phyloP scores from a whole-genome alignment of 2,888 invertebrate genomes.

The Euproctis similis region DNA sequence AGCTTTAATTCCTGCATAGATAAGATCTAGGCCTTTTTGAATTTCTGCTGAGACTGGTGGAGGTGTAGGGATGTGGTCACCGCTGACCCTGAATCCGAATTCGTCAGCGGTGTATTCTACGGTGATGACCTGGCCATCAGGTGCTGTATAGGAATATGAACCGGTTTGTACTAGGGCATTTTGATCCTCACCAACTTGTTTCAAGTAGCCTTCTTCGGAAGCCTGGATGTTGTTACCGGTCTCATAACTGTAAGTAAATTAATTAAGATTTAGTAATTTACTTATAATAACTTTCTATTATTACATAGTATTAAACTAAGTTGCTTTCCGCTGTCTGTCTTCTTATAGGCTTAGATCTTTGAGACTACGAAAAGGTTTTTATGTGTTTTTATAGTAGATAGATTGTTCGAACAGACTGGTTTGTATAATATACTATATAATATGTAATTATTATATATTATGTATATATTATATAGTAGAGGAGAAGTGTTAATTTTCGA shows the following conservation, averaged over 20 bases:
- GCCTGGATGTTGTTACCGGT: constrained; percentile 89
- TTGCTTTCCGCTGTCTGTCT: no score
- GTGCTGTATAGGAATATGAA: constrained; percentile 86
- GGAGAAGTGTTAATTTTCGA: no score
- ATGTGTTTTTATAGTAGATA: no score
- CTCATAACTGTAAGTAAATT: constrained; percentile 78
- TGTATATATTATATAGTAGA: no score
- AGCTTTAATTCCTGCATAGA: constrained; percentile 86
- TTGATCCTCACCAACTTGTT: constrained; percentile 78
- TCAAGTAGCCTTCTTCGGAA: constrained; percentile 86
- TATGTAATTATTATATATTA: no score
- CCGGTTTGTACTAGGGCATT: constrained; percentile 86
- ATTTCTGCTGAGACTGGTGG: constrained; percentile 89
- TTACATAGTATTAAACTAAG: no score
- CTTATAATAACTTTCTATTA: no score
- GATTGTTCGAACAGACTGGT: no score
- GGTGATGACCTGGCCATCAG: constrained; percentile 84
- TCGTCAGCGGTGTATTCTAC: constrained; percentile 89
- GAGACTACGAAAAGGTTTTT: no score
- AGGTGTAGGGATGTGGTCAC: constrained; percentile 89
- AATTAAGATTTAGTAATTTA: no score
- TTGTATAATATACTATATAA: no score
- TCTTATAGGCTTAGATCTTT: no score
- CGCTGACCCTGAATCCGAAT: constrained; percentile 86
- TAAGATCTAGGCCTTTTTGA: constrained; percentile 90